Conservation (phyloP, 2,797 vertebrate genomes). For the Setipinna tenuifilis region DNA sequence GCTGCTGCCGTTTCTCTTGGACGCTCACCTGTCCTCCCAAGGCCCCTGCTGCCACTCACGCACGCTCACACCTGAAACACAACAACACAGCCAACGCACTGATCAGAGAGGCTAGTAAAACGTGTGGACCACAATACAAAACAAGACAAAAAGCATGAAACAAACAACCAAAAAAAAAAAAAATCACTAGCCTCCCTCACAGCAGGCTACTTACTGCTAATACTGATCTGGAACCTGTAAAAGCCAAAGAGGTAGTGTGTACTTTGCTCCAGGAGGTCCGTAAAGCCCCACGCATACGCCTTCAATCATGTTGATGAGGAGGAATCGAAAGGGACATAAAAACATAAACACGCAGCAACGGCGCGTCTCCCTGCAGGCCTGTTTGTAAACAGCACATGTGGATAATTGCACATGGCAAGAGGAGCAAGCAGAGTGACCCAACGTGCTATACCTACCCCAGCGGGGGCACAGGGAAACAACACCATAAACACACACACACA, state of each 20-base stretch:
- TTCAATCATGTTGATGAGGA: background rate
- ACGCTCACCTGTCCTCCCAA: background rate
- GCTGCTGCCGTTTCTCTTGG: background rate
- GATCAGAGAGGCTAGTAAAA: background rate
- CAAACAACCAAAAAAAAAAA: too few relatives aligned
- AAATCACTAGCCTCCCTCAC: background rate
- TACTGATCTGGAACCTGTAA: background rate
- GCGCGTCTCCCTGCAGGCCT: conserved; percentile 24
- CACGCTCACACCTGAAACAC: conserved; percentile 15
- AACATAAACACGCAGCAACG: background rate
- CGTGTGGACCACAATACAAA: background rate
- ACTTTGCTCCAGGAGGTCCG: background rate
- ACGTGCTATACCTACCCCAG: conserved; percentile 22
- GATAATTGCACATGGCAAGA: conserved; percentile 17
- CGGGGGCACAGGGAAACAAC: background rate
- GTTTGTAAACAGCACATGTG: conserved; percentile 33
- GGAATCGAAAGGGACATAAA: background rate
- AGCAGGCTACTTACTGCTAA: background rate
- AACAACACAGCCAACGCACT: background rate
- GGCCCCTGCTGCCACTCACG: conserved; percentile 8
- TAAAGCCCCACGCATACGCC: background rate
- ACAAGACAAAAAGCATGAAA: background rate
- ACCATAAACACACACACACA: background rate
- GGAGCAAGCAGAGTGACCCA: conserved; percentile 7
- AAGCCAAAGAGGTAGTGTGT: background rate